A percentile compares a stretch with the other conserved stretches of the same genome.
phyloP scores from a whole-genome alignment of 2,888 invertebrate species.

The Sepioteuthis lessoniana region DNA sequence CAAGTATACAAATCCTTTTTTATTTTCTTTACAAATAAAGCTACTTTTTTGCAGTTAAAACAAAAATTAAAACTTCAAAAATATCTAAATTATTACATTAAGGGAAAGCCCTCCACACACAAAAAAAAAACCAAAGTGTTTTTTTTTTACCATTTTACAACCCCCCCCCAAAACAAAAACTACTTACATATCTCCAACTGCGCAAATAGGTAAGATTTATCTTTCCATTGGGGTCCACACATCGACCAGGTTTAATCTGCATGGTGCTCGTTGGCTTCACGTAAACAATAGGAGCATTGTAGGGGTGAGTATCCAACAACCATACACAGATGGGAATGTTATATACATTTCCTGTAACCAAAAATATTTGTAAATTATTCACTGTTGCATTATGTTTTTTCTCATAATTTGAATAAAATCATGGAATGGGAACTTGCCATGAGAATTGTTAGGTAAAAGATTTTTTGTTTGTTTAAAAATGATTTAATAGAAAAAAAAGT shows the following conservation, averaged over 20 bases:
- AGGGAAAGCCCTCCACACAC: no score
- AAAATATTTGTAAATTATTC: neutral
- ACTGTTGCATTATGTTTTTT: neutral
- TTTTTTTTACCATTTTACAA: no score
- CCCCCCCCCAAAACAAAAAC: no score
- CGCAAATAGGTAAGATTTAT: slow-evolving; percentile 96
- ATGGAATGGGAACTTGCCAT: neutral
- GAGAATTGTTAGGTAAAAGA: neutral
- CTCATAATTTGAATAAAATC: neutral
- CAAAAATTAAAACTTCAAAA: no score
- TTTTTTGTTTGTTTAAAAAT: neutral
- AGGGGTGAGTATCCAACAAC: slow-evolving; percentile 97
- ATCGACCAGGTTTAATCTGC: slow-evolving; percentile 94
- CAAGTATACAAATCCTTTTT: no score
- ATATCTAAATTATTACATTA: no score
- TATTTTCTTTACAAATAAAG: no score
- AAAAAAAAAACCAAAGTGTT: no score
- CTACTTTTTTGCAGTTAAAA: no score
- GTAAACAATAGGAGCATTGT: slow-evolving; percentile 90
- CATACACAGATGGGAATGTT: slow-evolving; percentile 97
- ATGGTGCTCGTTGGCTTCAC: slow-evolving; percentile 96
- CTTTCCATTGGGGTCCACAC: slow-evolving; percentile 95
- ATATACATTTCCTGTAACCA: slow-evolving; percentile 82
- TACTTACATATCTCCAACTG: slow-evolving; percentile 83
- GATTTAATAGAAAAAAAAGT: no score